Conservation (phyloP, 1,140 invertebrate genomes). For the Zaprionus camerounensis region DNA sequence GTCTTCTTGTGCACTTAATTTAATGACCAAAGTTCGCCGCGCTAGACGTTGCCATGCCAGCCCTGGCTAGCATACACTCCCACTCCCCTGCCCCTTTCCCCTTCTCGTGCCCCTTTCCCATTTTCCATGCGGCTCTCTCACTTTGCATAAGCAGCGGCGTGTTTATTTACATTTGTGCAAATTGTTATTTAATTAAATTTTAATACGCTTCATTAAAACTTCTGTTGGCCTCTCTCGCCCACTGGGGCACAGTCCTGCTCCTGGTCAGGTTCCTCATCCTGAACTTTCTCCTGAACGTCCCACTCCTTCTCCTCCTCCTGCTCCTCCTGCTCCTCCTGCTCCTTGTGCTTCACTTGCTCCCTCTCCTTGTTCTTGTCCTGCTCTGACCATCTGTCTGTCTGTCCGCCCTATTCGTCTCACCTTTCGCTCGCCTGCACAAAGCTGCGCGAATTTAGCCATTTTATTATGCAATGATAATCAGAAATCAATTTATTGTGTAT, state of each 20-base stretch:
- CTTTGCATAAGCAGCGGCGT: slow-evolving; percentile 73
- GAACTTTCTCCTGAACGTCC: no score
- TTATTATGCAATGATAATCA: slow-evolving; percentile 79
- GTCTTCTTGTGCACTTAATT: slow-evolving; percentile 71
- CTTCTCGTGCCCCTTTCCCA: background rate
- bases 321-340: no score
- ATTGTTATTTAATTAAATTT: slow-evolving; percentile 82
- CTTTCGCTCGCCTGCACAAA: background rate
- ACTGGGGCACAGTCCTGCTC: background rate
- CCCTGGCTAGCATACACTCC: background rate
- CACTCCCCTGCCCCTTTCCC: background rate
- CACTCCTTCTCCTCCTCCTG: no score
- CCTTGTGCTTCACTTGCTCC: no score
- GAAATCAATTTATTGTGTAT: slow-evolving; percentile 76
- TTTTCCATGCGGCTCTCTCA: background rate
- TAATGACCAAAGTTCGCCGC: slow-evolving; percentile 79
- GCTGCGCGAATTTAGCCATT: slow-evolving; percentile 56
- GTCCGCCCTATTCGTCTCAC: background rate
- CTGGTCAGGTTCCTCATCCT: background rate
- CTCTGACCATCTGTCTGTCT: background rate
- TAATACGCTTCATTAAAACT: slow-evolving; percentile 80
- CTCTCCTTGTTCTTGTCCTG: no score
- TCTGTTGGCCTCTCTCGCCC: slow-evolving; percentile 44
- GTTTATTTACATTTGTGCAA: slow-evolving; percentile 80
- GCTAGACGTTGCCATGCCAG: slow-evolving; percentile 60